These are phyloP conservation scores for Tetranychus piercei DNA, from an alignment of 2,888 invertebrate genomes.

Conservation along the genomic window DNA sequence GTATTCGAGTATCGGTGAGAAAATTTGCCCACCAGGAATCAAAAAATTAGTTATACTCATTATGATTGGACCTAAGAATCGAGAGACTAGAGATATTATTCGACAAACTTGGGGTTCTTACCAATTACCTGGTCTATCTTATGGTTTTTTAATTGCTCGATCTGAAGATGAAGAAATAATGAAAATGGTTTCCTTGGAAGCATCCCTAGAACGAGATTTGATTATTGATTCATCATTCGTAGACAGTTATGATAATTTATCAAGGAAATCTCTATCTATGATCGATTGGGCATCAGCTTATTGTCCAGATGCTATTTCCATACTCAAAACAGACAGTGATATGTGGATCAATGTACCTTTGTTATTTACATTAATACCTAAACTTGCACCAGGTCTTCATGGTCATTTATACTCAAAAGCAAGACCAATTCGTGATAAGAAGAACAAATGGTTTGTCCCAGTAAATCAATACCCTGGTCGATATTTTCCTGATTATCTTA, in stretches of 20 bases:
- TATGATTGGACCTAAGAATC: not conserved
- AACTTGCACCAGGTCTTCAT: not conserved
- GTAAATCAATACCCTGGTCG: constrained; percentile 22
- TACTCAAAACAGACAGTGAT: constrained; percentile 29
- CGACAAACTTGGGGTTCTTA: not conserved
- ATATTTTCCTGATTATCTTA: constrained; percentile 27
- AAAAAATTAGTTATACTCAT: not conserved
- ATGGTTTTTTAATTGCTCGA: not conserved
- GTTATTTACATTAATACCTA: not conserved
- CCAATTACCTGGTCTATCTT: not conserved
- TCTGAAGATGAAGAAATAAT: not conserved
- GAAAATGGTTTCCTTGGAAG: not conserved
- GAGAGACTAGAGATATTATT: not conserved
- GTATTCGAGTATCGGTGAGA: not conserved
- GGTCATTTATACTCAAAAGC: constrained; percentile 27
- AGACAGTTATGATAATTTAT: not conserved
- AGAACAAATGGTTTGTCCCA: constrained; percentile 28
- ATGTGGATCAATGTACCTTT: constrained; percentile 16
- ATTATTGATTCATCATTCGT: not conserved
- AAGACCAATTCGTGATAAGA: constrained; percentile 24
- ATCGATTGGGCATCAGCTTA: not conserved
- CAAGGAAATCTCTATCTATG: not conserved
- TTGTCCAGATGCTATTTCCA: constrained; percentile 17
- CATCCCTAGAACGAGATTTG: not conserved
- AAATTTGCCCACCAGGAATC: not conserved